A percentile compares a stretch with the other conserved stretches of the same genome.
Conservation (phyloP, 2,113 vertebrate species). For the Sphyrna mokarran region DNA sequence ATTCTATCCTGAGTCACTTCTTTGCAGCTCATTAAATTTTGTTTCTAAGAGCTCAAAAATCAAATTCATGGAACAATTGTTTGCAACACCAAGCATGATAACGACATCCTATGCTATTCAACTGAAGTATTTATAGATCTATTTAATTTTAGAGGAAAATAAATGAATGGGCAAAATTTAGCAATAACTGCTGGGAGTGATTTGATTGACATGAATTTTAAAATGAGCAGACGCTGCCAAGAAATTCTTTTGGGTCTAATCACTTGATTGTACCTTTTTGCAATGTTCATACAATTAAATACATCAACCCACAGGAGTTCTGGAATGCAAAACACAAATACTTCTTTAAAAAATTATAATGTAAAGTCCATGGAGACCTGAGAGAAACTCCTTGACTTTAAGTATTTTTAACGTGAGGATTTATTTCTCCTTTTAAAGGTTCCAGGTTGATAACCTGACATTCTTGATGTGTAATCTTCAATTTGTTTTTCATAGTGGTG, state of each 20-base stretch:
- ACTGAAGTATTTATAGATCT: not conserved
- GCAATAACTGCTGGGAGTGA: not conserved
- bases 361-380: not conserved
- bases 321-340: not conserved
- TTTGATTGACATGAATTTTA: not conserved
- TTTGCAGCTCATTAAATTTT: not conserved
- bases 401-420: not conserved
- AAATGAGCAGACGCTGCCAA: not conserved
- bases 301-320: not conserved
- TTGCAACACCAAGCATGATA: not conserved
- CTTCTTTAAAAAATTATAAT: not conserved
- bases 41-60: not conserved
- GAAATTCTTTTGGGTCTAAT: not conserved
- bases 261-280: not conserved
- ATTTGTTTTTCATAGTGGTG: not conserved
- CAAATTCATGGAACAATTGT: not conserved
- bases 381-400: not conserved
- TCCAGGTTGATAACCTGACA: too few relatives aligned
- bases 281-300: not conserved
- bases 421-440: not conserved
- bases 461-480: not conserved
- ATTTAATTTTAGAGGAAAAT: not conserved
- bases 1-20: not conserved
- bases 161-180: not conserved
- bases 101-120: not conserved